Evolutionary conservation across 2,888 invertebrate genomes (phyloP).

Genomic region (Drosophila yooni): DNA sequence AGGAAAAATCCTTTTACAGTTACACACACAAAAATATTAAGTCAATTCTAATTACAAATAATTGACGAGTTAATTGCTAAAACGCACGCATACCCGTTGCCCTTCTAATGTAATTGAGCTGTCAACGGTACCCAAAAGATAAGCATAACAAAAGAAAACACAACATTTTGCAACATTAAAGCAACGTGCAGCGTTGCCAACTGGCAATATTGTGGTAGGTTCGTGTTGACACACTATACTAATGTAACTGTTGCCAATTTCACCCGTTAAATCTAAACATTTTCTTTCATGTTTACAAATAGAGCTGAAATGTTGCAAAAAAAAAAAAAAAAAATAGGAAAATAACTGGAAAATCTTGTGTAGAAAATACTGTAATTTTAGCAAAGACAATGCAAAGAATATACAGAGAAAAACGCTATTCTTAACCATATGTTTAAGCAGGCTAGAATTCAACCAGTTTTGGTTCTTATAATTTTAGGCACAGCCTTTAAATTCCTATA

Average conservation of each 20-base stretch:
- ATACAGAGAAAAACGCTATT: neutral
- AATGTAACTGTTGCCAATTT: slow-evolving; percentile 5
- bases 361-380: neutral
- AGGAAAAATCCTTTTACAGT: slow-evolving; percentile 47
- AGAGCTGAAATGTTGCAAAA: neutral
- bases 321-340: neutral
- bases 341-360: neutral
- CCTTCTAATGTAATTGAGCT: slow-evolving; percentile 72
- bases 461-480: neutral
- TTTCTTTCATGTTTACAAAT: neutral
- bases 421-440: neutral
- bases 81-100: slow-evolving; percentile 53
- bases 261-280: neutral
- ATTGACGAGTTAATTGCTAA: slow-evolving; percentile 73
- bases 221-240: slow-evolving; percentile 12
- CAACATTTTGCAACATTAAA: slow-evolving; percentile 20
- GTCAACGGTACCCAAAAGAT: slow-evolving; percentile 49
- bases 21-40: slow-evolving; percentile 49
- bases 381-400: neutral
- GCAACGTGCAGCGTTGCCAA: slow-evolving; percentile 44
- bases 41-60: slow-evolving; percentile 77
- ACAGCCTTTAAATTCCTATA: neutral
- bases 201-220: slow-evolving; percentile 39
- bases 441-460: neutral
- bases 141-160: slow-evolving; percentile 1